These are phyloP conservation scores for Hemicentrotus pulcherrimus DNA, from an alignment of 35 echinoderm and acorn worm genomes.

Conservation along the genomic window DNA sequence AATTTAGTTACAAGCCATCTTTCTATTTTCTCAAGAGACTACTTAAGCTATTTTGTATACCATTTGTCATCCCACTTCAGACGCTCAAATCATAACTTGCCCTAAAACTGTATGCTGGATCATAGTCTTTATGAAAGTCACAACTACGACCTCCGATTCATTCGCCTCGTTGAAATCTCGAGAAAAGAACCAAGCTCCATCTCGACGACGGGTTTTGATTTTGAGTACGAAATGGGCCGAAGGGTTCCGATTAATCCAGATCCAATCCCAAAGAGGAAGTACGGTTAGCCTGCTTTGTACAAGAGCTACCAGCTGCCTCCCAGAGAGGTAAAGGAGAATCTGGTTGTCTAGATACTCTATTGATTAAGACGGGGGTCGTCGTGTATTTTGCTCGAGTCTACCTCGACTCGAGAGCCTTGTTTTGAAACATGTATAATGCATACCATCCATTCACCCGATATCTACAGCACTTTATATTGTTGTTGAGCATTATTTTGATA, in stretches of 20 bases:
- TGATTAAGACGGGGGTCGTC: constrained; percentile 7
- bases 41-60: too few species aligned
- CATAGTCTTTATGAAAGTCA: too few species aligned
- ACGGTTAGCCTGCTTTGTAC: neutral
- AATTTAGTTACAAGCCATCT: too few species aligned
- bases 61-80: too few species aligned
- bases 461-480: neutral
- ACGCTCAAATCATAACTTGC: too few species aligned
- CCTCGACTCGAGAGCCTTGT: neutral
- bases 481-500: neutral
- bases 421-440: neutral
- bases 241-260: neutral
- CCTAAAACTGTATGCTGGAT: too few species aligned
- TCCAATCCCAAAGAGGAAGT: neutral
- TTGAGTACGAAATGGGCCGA: neutral
- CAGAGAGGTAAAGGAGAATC: neutral
- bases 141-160: too few species aligned
- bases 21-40: too few species aligned
- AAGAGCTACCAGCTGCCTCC: neutral
- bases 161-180: too few species aligned
- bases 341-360: neutral
- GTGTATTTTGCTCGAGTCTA: neutral
- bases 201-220: neutral
- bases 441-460: neutral
- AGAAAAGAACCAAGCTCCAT: neutral